Base-by-base conservation (phyloP, 2,888 invertebrate genomes). In the Camponotus fellah region DNA sequence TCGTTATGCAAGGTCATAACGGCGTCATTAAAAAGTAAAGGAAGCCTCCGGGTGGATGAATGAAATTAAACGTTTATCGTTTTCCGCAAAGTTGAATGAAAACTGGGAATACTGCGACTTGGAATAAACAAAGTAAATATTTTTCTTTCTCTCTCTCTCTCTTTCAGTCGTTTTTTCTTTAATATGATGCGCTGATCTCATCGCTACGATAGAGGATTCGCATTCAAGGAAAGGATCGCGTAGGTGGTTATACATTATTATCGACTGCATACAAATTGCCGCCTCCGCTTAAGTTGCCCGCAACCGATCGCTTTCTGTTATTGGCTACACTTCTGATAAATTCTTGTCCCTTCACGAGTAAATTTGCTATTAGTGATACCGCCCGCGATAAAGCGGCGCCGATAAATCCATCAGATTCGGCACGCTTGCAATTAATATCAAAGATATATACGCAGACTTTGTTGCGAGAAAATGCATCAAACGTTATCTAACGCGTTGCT, bases 301-400 rank as follows among this genome's bases (percentile, higher is more conserved):
- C 75, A 87, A 84, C 76, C 84, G 75, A 82, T 85, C 83, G 90
- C 89, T 91, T 92, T 92, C 91, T 90, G 90, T 91, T 90, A 91
- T 88, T 87, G 89, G 89, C 90, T 91, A 91, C 90, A 89, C 79
- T 91, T 74, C 83, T 90, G 91, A 92, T 91, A 91, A 92, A 92
- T 91, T 89, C 85, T 65, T 69, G 86, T 84, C 85, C 14, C 82
- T 87, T 83, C 49, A 77, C 86, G 49, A n/a, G 80, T 90, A 87
- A 53, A 89, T 85, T 89, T 82, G 85, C 84, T 88, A 89, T 90
- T 89, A 90, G 86, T 84, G 84, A 8, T 84, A 85, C 77, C 81
- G 82, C 65, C 21, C 77, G 77, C 83, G 85, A 90, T 89, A 90
- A 86, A 90, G 86, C 65, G 76, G 75, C 79, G 83, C 74, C 90